phyloP scores from a whole-genome alignment of 1,140 invertebrate species.

The Magallana ariakensis region DNA sequence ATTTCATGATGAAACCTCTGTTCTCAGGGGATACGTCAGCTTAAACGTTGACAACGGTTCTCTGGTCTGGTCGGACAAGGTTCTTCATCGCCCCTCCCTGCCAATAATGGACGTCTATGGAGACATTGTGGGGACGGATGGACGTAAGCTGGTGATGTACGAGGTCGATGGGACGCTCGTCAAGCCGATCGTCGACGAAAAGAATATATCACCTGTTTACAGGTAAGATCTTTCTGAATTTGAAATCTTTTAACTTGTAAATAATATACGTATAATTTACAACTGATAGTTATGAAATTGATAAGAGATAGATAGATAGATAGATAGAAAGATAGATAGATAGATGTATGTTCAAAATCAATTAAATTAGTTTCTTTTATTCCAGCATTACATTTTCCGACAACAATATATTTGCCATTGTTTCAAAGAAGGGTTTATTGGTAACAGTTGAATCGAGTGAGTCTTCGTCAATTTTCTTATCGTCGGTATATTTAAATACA shows the following conservation, averaged over 20 bases:
- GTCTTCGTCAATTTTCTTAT: background rate
- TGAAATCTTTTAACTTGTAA: no score
- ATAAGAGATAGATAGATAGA: no score
- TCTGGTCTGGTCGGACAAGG: conserved; percentile 59
- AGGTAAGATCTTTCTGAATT: background rate
- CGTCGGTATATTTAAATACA: no score
- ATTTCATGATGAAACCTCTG: background rate
- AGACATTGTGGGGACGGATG: conserved; percentile 68
- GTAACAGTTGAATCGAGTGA: conserved; percentile 12
- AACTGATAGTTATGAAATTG: no score
- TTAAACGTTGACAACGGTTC: conserved; percentile 58
- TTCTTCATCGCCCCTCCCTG: conserved; percentile 62
- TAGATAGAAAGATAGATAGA: no score
- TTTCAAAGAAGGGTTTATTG: background rate
- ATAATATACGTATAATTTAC: no score
- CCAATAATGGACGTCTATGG: conserved; percentile 69
- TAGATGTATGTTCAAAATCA: no score
- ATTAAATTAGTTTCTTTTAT: no score
- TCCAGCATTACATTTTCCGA: conserved; percentile 1
- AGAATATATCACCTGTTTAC: conserved; percentile 1
- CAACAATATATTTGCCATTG: conserved; percentile 20
- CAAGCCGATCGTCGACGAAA: conserved; percentile 44
- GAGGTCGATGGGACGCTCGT: conserved; percentile 54
- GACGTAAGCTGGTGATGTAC: conserved; percentile 59
- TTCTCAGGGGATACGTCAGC: conserved; percentile 65